These are phyloP conservation scores for Paraplagusia blochii DNA, from an alignment of 2,113 vertebrate species.

Conservation along the genomic window DNA sequence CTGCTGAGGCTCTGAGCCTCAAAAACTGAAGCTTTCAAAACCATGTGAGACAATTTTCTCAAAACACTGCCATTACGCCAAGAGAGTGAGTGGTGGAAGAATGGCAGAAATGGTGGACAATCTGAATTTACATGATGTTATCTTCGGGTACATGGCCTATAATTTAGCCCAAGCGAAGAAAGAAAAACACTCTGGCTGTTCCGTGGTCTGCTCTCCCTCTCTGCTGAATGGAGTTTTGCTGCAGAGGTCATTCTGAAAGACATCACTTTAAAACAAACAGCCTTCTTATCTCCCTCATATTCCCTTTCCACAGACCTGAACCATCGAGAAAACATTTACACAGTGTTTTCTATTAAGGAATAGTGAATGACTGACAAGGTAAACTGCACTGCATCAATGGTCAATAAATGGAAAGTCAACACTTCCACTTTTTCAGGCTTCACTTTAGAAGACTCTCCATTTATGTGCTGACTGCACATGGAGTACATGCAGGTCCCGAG, in stretches of 20 bases:
- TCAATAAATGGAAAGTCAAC: no score
- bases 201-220: not conserved
- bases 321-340: constrained; percentile 1
- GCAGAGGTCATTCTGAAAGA: constrained; percentile 17
- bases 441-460: no score
- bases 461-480: no score
- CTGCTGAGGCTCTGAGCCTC: not conserved
- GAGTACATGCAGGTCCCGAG: no score
- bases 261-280: constrained; percentile 20
- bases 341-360: no score
- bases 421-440: no score
- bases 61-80: constrained; percentile 45
- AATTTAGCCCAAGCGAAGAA: not conserved
- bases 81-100: constrained; percentile 1
- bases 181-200: not conserved
- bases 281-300: not conserved
- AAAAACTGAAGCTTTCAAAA: constrained; percentile 42
- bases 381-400: no score
- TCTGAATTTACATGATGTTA: constrained; percentile 40
- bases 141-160: constrained; percentile 5
- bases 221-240: not conserved
- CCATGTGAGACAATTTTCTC: constrained; percentile 38
- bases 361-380: no score
- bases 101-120: constrained; percentile 1
- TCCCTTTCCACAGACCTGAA: not conserved